Conservation (phyloP, 2,797 vertebrate species). For the Pseudopleuronectes americanus region DNA sequence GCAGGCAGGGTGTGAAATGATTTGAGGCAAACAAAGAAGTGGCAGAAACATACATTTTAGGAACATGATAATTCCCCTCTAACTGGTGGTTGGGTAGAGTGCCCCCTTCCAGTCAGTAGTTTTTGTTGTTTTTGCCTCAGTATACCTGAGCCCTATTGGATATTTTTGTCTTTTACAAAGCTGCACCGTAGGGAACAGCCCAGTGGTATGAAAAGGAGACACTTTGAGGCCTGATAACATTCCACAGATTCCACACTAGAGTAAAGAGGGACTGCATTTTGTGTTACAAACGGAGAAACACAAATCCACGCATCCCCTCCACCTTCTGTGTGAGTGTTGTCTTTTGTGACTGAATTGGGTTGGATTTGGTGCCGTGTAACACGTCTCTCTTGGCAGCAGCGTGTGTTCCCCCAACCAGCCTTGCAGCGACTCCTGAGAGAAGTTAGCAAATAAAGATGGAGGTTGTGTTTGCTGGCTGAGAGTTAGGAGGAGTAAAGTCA, state of each 20-base stretch:
- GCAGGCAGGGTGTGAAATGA: too few species aligned
- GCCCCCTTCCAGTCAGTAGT: too few species aligned
- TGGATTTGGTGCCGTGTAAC: not conserved
- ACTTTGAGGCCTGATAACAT: too few species aligned
- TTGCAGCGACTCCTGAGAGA: constrained; percentile 17
- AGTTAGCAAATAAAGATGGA: constrained; percentile 41
- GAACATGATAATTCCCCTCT: too few species aligned
- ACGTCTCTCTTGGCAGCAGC: constrained; percentile 10
- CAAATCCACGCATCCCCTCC: not conserved
- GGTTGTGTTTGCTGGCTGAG: constrained; percentile 9
- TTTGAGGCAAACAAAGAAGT: too few species aligned
- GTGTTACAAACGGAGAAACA: not conserved
- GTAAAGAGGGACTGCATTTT: not conserved
- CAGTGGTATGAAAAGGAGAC: too few species aligned
- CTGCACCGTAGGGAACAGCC: too few species aligned
- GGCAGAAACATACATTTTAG: too few species aligned
- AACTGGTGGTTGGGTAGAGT: too few species aligned
- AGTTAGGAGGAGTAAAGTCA: constrained; percentile 20
- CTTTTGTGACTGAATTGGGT: not conserved
- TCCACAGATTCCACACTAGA: not conserved
- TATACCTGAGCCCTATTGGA: too few species aligned
- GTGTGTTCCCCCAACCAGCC: constrained; percentile 1
- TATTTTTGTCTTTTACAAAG: too few species aligned
- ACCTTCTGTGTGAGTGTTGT: not conserved
- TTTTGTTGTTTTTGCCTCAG: too few species aligned